Conservation (phyloP, 2,797 vertebrate species). For the Falco rusticolus region DNA sequence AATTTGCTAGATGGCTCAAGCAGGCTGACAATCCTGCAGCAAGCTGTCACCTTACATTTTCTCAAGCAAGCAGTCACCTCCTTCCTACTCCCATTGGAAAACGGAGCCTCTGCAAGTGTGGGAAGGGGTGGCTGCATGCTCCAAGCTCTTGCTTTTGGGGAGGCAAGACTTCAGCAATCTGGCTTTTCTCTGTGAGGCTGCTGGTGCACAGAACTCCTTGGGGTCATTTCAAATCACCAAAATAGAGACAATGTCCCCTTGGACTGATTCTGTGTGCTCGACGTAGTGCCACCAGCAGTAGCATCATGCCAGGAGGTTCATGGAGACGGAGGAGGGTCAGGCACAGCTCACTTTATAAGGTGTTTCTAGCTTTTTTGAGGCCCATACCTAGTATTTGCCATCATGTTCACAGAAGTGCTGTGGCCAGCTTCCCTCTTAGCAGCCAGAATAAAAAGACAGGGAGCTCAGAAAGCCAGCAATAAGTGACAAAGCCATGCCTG, state of each 20-base stretch:
- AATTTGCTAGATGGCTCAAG: neutral
- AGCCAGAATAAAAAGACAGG: neutral
- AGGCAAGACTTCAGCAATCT: neutral
- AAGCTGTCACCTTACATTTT: neutral
- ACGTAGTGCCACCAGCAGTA: fast-evolving
- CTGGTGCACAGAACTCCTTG: neutral
- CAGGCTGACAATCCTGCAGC: neutral
- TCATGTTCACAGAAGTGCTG: neutral
- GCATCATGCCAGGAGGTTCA: neutral
- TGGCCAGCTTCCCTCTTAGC: neutral
- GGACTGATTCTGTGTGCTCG: neutral
- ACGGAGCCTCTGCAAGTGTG: neutral
- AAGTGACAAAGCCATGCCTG: neutral
- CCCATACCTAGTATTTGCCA: neutral
- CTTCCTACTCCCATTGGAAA: fast-evolving
- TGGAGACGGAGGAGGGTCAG: neutral
- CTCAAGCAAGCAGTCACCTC: neutral
- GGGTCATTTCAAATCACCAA: neutral
- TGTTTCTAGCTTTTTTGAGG: neutral
- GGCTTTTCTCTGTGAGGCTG: neutral
- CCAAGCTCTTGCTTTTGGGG: neutral
- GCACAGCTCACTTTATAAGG: neutral
- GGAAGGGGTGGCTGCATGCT: neutral
- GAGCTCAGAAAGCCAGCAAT: neutral
- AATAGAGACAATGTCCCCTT: neutral